Base-by-base conservation (phyloP, 2,888 invertebrate species). In the Cordilura impudica region DNA sequence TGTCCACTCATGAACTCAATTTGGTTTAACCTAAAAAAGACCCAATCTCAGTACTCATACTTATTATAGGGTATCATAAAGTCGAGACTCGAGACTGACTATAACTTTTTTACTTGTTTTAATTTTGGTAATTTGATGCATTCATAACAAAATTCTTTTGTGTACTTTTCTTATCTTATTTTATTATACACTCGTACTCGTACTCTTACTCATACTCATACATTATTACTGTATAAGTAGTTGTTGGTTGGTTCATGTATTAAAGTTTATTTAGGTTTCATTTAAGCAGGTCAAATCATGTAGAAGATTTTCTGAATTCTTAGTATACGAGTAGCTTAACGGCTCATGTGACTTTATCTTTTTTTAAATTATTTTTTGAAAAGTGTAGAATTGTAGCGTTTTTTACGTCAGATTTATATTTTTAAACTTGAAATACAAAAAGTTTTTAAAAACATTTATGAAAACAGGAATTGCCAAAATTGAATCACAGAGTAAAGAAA, bases 241-340 rank as follows among this genome's bases (percentile, higher is more conserved):
- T 43, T 43, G n/a, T 43, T 10, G 3, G 10, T 49, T 19, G 19
- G 19, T 49, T 21, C 3, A 2, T n/a, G 12, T 49, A 19, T 49
- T 47, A 4, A 10, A 39, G 35, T 39, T 39, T 21, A 16, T 56
- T 47, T 43, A 54, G 29, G 19, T 21, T 61, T 47, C 14, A 61
- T 51, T 49, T 43, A 51, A 16, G 47, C 47, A 47, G 21, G 26
- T 47, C 12, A 26, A 75, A 63, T 70, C 69, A 76, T 51, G 56
- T 29, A 29, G 69, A 76, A 76, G 60, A 76, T 49, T 65, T 45
- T 23, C 6, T 14, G 18, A 49, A 63, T 63, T 69, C 60, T 74
- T 47, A 0, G 18, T 35, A 74, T 67, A 58, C 29, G n/a, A 66
- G 10, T 21, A 31, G 29, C n/a, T n/a, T 18, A 29, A 8, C 12